A percentile compares a stretch with the other conserved stretches of the same genome.
These are phyloP conservation scores for Scrobipalpa costella DNA, from an alignment of 2,888 invertebrate genomes.

Conservation along the genomic window DNA sequence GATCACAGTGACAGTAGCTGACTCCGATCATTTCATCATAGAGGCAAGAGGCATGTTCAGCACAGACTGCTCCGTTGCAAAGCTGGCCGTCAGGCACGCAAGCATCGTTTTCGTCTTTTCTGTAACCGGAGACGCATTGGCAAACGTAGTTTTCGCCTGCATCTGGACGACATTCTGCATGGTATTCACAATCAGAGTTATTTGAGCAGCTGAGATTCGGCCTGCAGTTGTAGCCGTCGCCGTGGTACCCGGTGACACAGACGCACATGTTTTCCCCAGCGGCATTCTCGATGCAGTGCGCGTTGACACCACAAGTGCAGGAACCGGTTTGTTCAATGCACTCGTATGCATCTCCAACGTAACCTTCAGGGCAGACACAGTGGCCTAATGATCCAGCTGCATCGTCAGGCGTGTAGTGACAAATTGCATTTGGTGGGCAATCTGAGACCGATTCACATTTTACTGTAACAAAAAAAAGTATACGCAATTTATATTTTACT, in stretches of 20 bases:
- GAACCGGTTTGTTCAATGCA: slow-evolving; percentile 80
- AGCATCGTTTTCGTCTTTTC: slow-evolving; percentile 82
- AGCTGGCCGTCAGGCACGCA: slow-evolving; percentile 81
- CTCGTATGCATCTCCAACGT: slow-evolving; percentile 90
- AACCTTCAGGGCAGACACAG: slow-evolving; percentile 92
- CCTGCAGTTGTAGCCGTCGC: slow-evolving; percentile 90
- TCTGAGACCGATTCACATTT: slow-evolving; percentile 88
- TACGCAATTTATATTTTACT: neutral
- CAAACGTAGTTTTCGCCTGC: slow-evolving; percentile 84
- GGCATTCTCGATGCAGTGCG: slow-evolving; percentile 87
- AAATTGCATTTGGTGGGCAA: slow-evolving; percentile 92
- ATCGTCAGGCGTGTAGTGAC: slow-evolving; percentile 80
- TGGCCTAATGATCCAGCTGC: slow-evolving; percentile 47
- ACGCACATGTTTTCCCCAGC: slow-evolving; percentile 85
- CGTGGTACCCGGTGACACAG: slow-evolving; percentile 90
- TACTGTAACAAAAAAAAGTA: slow-evolving; percentile 75
- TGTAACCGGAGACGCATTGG: slow-evolving; percentile 88
- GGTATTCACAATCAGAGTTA: slow-evolving; percentile 84
- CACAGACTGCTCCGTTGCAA: slow-evolving; percentile 84
- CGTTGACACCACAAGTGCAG: slow-evolving; percentile 86
- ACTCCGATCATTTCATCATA: slow-evolving; percentile 84
- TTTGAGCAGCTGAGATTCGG: slow-evolving; percentile 84
- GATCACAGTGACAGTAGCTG: slow-evolving; percentile 90
- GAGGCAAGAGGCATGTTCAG: slow-evolving; percentile 87
- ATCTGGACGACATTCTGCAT: slow-evolving; percentile 87